phyloP scores from a whole-genome alignment of 2,888 invertebrate species.

The Dermolepida albohirtum region DNA sequence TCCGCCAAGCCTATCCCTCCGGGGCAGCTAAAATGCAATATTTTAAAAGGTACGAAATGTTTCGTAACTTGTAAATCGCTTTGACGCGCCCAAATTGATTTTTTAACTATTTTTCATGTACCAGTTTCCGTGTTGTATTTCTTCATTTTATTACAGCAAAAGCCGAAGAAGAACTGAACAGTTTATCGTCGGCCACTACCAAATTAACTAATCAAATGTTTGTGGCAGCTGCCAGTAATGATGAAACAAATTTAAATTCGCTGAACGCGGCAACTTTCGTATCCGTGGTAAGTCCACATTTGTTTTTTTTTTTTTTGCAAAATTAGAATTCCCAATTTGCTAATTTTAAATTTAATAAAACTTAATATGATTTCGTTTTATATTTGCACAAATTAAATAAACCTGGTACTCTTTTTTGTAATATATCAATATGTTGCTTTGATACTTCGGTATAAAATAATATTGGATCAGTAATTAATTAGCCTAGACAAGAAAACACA shows the following conservation, averaged over 20 bases:
- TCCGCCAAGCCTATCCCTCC: constrained; percentile 80
- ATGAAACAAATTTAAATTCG: constrained; percentile 63
- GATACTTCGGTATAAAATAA: no score
- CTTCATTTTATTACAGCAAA: constrained; percentile 67
- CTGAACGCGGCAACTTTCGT: constrained; percentile 78
- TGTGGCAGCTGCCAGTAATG: constrained; percentile 64
- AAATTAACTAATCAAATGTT: constrained; percentile 72
- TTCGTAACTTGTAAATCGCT: constrained; percentile 42
- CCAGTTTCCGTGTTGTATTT: neutral
- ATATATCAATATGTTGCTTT: no score
- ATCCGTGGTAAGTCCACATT: constrained; percentile 75
- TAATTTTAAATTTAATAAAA: constrained; percentile 8
- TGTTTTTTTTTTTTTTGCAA: constrained; percentile 34
- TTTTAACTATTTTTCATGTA: constrained; percentile 45
- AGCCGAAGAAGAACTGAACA: constrained; percentile 71
- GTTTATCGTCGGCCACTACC: constrained; percentile 56
- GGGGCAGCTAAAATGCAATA: constrained; percentile 94
- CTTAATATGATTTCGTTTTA: no score
- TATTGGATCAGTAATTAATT: no score
- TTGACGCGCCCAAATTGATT: neutral
- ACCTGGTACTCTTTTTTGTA: no score
- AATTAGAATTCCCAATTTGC: constrained; percentile 36
- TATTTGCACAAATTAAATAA: no score
- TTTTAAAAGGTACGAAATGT: constrained; percentile 80
- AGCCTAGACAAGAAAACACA: no score